Evolutionary conservation across 2,113 vertebrate genomes (phyloP).

Genomic region (Serinus canaria): DNA sequence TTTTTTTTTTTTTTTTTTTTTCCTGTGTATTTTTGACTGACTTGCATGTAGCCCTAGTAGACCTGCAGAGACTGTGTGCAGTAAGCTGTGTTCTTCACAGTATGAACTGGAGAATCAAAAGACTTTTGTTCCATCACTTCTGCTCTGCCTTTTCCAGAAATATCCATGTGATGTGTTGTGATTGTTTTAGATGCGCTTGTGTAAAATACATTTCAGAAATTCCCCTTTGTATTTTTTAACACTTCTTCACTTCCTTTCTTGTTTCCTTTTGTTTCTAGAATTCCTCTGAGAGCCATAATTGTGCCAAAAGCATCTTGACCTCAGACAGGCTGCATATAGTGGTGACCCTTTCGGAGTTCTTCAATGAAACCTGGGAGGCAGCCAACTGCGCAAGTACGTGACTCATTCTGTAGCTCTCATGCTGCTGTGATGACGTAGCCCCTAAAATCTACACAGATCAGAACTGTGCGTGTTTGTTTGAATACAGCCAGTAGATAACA

Average conservation of each 20-base stretch:
- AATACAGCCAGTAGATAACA: not conserved
- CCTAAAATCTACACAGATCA: not conserved
- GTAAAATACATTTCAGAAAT: not conserved
- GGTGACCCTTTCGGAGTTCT: slow-evolving; percentile 76
- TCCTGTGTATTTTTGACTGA: not conserved
- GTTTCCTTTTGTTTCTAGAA: slow-evolving; percentile 66
- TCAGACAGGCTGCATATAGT: slow-evolving; percentile 89
- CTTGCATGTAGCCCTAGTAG: not conserved
- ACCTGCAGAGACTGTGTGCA: not conserved
- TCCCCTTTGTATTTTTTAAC: not conserved
- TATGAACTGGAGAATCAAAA: not conserved
- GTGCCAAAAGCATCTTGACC: slow-evolving; percentile 85
- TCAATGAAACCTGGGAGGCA: slow-evolving; percentile 77
- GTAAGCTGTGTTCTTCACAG: not conserved
- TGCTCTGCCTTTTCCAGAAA: not conserved
- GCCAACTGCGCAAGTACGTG: slow-evolving; percentile 84
- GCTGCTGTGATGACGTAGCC: not conserved
- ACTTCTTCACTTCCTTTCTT: not conserved
- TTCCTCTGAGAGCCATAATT: slow-evolving; percentile 79
- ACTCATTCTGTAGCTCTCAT: not conserved
- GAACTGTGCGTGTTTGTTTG: not conserved
- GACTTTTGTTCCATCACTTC: not conserved
- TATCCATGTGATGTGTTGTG: not conserved
- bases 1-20: not conserved
- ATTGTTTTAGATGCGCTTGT: not conserved